Base-by-base conservation (phyloP, 2,797 vertebrate genomes). In the Betta splendens region DNA sequence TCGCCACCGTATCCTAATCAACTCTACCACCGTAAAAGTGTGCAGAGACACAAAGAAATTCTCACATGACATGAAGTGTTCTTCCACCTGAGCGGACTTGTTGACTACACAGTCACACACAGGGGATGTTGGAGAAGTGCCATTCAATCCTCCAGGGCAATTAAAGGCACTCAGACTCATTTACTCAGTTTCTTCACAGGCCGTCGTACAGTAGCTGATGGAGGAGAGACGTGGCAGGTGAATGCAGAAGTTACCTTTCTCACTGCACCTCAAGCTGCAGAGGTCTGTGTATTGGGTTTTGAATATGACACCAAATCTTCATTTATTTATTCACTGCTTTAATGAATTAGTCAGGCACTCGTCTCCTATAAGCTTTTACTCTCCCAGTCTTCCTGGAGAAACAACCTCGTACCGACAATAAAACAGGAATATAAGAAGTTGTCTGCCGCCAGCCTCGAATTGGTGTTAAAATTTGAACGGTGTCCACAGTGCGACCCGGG, bases 181-280 rank as follows among this genome's bases (percentile, higher is more conserved):
- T 84, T n/a, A n/a, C n/a, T n/a, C n/a, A n/a, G n/a, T 72, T 58
- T 63, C 40, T 51, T 54, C 75, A 74, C 85, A 76, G 62, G 69
- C 31, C 9, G 7, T 3, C 37, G 59, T 69, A 81, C n/a, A n/a
- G n/a, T n/a, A n/a, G n/a, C n/a, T n/a, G 65, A 72, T 56, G 72
- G 72, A 53, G 31, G 47, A 44, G 28, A 8, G 59, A 38, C 46
- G 43, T 43, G 45, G 16, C 25, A 60, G 46, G 50, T 49, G 13
- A 52, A 47, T 28, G 35, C 21, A 35, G 22, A 33, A 51, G 65
- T 62, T 84, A 85, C 85, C 78, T 88, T 78, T 9, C 29, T 16
- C 7, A 29, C 39, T 36, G 60, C 58, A 20, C 50, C 29, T 50
- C 53, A 43, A 64, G 36, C 51, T 20, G 12, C 10, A 40, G 7